Evolutionary conservation across 1,140 invertebrate genomes (phyloP).

Genomic region (Helicoverpa zea): DNA sequence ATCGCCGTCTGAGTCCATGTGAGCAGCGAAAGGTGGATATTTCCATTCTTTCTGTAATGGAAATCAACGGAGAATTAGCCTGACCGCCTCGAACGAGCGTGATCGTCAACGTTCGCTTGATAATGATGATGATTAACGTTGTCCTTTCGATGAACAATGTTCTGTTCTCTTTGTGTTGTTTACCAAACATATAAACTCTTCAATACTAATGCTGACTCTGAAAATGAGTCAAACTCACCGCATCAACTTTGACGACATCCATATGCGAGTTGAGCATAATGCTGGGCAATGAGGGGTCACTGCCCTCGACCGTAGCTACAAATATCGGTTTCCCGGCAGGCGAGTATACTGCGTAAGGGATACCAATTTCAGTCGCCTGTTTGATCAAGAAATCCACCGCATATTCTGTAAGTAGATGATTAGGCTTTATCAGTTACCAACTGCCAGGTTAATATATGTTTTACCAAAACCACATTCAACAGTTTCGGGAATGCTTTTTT

Average conservation of each 20-base stretch:
- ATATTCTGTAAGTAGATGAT: conserved; percentile 10
- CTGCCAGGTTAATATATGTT: no score
- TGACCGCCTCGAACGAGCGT: no score
- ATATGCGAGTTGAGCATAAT: conserved; percentile 97
- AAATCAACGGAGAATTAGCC: neutral
- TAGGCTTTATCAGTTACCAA: neutral
- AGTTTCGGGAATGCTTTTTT: no score
- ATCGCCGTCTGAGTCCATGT: conserved; percentile 91
- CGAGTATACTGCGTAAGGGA: conserved; percentile 60
- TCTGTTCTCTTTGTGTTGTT: no score
- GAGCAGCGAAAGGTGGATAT: conserved; percentile 92
- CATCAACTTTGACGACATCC: conserved; percentile 97
- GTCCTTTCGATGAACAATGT: no score
- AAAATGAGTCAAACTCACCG: conserved; percentile 82
- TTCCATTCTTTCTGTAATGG: conserved; percentile 89
- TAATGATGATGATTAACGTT: neutral
- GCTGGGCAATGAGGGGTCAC: conserved; percentile 89
- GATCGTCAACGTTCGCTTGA: neutral
- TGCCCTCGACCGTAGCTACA: conserved; percentile 93
- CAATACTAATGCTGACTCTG: neutral
- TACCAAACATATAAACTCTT: no score
- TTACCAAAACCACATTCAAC: no score
- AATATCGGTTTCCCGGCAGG: conserved; percentile 88
- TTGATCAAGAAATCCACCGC: conserved; percentile 52
- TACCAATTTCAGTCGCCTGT: conserved; percentile 52